Base-by-base conservation (phyloP, 1,140 invertebrate species). In the Sinonovacula constricta region DNA sequence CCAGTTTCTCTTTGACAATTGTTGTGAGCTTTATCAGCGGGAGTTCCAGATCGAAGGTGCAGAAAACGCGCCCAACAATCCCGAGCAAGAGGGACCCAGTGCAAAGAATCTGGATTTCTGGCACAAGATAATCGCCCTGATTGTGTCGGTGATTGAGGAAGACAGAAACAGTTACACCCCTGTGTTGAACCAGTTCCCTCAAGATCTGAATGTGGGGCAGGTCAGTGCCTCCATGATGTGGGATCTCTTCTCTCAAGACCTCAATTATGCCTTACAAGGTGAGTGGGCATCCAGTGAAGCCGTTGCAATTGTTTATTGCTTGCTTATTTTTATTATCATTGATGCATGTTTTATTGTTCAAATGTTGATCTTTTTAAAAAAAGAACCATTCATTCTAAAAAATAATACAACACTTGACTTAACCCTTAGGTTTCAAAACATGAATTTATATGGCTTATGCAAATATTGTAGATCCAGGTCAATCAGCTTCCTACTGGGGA, bases 61-160 rank as follows among this genome's bases (percentile, higher is more conserved):
- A 10, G 83, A 83, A 15, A 86, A 89, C 68, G 63, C 79, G 70
- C 65, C 63, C 12, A 86, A 97, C 95, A 79, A 85, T 36, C 74
- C 81, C 5, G 86, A 88, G 53, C 81, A 87, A 65, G 87, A 88
- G 51, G 87, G 87, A 7, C 87, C 87, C 7, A 87, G 79, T 68
- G 81, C 85, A 14, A 85, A 85, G 56, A 97, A 95, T 72, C 94
- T 99, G 15, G 97, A 99, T 89, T 99, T 99, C 91, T 99, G 98
- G 98, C 97, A 99, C 92, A 99, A 99, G 86, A 92, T 99, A 34
- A 98, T 99, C 81, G 97, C 97, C 15, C 93, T 99, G 51, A 98
- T 99, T 80, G 97, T 99, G 18, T 98, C 97, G 72, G 97, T 99
- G 45, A 99, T 99, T 89, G 98, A 99, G 91, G 98, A 99, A 90